Evolutionary conservation across 2,888 invertebrate genomes (phyloP).

Genomic region (Sisyra nigra): DNA sequence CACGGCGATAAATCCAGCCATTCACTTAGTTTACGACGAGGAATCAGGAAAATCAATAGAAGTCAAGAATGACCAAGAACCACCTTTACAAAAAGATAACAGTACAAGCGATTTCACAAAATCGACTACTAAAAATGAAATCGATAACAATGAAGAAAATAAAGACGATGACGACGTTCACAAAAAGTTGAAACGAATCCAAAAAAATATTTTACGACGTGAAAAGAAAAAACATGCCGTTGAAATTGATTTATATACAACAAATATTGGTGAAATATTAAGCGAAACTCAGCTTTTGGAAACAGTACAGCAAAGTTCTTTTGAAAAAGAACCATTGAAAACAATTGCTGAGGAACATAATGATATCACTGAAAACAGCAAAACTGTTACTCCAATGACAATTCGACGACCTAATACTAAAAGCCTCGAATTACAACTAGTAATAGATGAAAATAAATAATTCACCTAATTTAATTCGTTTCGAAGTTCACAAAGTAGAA

Average conservation of each 20-base stretch:
- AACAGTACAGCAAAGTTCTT: too few species aligned
- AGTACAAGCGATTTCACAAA: neutral
- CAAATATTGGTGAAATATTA: neutral
- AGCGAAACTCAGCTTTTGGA: neutral
- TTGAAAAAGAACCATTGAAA: neutral
- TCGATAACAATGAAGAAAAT: too few species aligned
- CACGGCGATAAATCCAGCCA: neutral
- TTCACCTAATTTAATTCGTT: too few species aligned
- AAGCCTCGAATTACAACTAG: conserved; percentile 4
- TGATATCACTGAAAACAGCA: neutral
- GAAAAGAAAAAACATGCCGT: neutral
- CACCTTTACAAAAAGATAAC: neutral
- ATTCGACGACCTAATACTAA: neutral
- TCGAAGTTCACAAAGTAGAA: too few species aligned
- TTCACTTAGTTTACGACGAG: conserved; percentile 1
- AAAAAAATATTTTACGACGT: conserved; percentile 1
- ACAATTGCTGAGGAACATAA: neutral
- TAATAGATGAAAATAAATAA: neutral
- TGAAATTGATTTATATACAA: neutral
- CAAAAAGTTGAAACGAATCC: conserved; percentile 4
- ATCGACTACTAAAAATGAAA: neutral
- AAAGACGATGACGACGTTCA: neutral
- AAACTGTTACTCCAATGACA: neutral
- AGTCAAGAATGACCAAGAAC: neutral
- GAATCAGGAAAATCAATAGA: neutral